Percentiles rank a stretch among this genome's conserved stretches.
Evolutionary conservation across 1,140 invertebrate species (phyloP).

Genomic region (Adoxophyes honmai): DNA sequence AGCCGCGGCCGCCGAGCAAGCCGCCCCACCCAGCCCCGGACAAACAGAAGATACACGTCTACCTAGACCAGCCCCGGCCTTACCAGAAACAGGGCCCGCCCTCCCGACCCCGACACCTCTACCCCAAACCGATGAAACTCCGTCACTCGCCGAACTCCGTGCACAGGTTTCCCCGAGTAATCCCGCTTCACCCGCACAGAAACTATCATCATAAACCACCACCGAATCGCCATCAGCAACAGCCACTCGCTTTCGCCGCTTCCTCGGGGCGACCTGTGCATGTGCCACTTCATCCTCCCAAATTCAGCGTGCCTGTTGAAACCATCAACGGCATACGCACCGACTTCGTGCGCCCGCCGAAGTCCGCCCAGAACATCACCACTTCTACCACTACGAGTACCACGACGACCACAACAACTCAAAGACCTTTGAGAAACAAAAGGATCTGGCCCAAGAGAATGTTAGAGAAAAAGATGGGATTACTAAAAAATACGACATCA

Average conservation of each 20-base stretch:
- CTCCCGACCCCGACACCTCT: conserved; percentile 31
- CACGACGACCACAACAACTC: conserved; percentile 45
- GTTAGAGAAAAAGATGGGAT: conserved; percentile 48
- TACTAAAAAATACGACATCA: conserved; percentile 27
- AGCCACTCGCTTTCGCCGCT: conserved; percentile 36
- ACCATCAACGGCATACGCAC: conserved; percentile 59
- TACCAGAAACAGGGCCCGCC: conserved; percentile 35
- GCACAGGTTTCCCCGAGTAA: conserved; percentile 55
- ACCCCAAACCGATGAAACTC: conserved; percentile 39
- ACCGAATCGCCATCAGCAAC: conserved; percentile 21
- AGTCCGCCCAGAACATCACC: conserved; percentile 32
- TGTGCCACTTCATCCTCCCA: conserved; percentile 39
- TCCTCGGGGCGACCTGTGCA: conserved; percentile 35
- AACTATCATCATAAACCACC: conserved; percentile 33
- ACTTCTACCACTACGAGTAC: conserved; percentile 35
- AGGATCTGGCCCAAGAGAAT: conserved; percentile 69
- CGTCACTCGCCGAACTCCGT: conserved; percentile 39
- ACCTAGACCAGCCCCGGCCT: conserved; percentile 38
- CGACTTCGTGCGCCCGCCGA: conserved; percentile 51
- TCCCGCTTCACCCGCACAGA: conserved; percentile 37
- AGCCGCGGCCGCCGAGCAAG: conserved; percentile 57
- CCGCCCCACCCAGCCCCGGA: conserved; percentile 34
- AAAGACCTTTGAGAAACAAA: conserved; percentile 54
- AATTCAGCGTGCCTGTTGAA: conserved; percentile 60
- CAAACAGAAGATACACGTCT: conserved; percentile 39